Percentiles rank a stretch among this genome's conserved stretches.
These are phyloP conservation scores for Atlantisia rogersi DNA, from an alignment of 2,113 vertebrate genomes.

Conservation along the genomic window DNA sequence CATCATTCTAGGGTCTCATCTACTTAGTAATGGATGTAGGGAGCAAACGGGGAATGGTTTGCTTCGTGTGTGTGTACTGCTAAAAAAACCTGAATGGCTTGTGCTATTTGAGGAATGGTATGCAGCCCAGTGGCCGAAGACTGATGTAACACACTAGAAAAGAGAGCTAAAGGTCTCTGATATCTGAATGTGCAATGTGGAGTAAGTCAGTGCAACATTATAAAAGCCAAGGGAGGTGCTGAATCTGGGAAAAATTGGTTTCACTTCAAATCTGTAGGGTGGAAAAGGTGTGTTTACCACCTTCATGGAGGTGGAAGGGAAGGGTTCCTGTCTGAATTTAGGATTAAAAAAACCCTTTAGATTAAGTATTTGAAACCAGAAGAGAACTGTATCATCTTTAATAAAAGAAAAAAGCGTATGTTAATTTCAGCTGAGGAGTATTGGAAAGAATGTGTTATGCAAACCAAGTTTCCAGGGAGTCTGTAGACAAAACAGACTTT, in stretches of 20 bases:
- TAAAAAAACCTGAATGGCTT: neutral
- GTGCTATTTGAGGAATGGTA: neutral
- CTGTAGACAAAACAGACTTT: constrained; percentile 20
- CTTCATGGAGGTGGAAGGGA: neutral
- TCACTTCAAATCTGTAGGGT: neutral
- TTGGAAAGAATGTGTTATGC: constrained; percentile 23
- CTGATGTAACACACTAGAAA: neutral
- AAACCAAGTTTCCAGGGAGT: constrained; percentile 42
- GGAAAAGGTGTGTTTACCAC: neutral
- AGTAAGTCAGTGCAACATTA: neutral
- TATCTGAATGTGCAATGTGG: neutral
- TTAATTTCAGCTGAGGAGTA: neutral
- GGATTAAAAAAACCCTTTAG: neutral
- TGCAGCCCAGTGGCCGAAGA: neutral
- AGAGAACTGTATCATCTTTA: neutral
- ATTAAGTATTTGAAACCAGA: neutral
- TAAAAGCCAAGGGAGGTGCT: neutral
- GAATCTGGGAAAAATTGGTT: neutral
- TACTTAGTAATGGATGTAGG: neutral
- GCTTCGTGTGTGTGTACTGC: neutral
- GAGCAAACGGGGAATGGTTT: neutral
- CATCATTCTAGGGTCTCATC: neutral
- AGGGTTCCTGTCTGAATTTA: neutral
- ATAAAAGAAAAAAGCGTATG: neutral
- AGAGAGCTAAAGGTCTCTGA: neutral